Conservation (phyloP, 2,888 invertebrate genomes). For the Scaptomyza tumidula region DNA sequence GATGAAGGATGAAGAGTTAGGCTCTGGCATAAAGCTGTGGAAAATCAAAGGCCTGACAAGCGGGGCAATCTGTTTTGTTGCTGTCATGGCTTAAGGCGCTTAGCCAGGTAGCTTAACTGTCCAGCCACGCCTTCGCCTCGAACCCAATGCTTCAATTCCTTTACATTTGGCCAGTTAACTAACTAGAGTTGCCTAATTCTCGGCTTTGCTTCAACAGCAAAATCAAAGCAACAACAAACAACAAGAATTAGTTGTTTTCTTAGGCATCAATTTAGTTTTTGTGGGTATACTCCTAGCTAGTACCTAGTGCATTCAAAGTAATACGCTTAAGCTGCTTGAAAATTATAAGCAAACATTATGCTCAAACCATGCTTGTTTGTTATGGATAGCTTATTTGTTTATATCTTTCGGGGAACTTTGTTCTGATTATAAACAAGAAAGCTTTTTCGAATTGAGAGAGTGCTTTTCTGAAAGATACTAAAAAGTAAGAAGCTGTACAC, state of each 20-base stretch:
- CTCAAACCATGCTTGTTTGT: neutral
- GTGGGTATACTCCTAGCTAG: too few species aligned
- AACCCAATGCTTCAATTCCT: neutral
- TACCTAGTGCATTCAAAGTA: neutral
- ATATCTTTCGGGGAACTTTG: neutral
- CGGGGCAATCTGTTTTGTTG: conserved; percentile 55
- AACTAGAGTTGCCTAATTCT: conserved; percentile 17
- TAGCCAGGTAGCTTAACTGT: conserved; percentile 37
- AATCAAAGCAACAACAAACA: conserved; percentile 14
- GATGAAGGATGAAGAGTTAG: neutral
- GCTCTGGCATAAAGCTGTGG: conserved; percentile 5
- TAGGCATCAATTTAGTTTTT: neutral
- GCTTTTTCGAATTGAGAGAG: neutral
- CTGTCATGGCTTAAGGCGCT: conserved; percentile 47
- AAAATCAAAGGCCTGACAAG: conserved; percentile 52
- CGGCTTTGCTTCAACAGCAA: conserved; percentile 9
- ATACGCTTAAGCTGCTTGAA: conserved; percentile 15
- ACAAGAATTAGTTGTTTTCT: conserved; percentile 1
- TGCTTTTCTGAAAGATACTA: neutral
- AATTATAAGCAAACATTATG: conserved; percentile 11
- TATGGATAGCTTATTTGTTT: neutral
- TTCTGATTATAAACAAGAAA: neutral
- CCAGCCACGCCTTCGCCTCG: too few species aligned
- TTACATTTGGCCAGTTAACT: conserved; percentile 13
- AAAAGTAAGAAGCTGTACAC: neutral